These are phyloP conservation scores for Tethea ocularis DNA, from an alignment of 2,888 invertebrate species.

Conservation along the genomic window DNA sequence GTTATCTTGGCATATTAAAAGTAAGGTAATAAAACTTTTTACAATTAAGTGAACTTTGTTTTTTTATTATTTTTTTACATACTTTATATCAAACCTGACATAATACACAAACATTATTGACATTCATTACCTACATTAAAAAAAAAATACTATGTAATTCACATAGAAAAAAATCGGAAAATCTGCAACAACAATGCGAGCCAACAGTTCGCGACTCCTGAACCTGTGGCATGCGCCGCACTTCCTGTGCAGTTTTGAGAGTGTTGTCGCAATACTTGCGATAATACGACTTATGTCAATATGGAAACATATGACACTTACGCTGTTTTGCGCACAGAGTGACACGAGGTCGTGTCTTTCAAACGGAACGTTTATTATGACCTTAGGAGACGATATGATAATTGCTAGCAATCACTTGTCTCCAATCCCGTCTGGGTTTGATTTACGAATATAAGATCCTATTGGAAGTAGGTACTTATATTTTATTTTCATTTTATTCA, in stretches of 20 bases:
- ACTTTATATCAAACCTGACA: too few relatives aligned
- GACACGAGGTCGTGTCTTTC: constrained; percentile 62
- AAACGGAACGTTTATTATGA: constrained; percentile 66
- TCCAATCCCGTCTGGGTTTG: constrained; percentile 40
- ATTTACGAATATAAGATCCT: constrained; percentile 31
- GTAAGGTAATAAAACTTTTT: too few relatives aligned
- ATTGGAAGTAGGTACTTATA: constrained; percentile 15
- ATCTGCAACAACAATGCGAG: constrained; percentile 18
- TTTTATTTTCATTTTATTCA: too few relatives aligned
- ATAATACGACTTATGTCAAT: constrained; percentile 59
- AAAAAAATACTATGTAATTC: too few relatives aligned
- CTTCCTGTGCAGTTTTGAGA: constrained; percentile 79
- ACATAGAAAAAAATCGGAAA: background rate
- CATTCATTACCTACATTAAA: too few relatives aligned
- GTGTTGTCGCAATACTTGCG: constrained; percentile 45
- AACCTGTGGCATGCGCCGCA: constrained; percentile 68
- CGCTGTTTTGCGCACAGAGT: constrained; percentile 44
- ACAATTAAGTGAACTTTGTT: too few relatives aligned
- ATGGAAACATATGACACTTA: constrained; percentile 45
- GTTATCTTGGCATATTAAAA: too few relatives aligned
- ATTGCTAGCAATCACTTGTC: constrained; percentile 60
- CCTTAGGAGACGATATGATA: constrained; percentile 75
- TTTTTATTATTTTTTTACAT: too few relatives aligned
- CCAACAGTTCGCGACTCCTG: constrained; percentile 60
- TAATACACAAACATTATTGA: too few relatives aligned